Percentiles rank a stretch among this genome's conserved stretches.
Conservation (phyloP, 2,113 vertebrate species). For the Aegithalos caudatus region DNA sequence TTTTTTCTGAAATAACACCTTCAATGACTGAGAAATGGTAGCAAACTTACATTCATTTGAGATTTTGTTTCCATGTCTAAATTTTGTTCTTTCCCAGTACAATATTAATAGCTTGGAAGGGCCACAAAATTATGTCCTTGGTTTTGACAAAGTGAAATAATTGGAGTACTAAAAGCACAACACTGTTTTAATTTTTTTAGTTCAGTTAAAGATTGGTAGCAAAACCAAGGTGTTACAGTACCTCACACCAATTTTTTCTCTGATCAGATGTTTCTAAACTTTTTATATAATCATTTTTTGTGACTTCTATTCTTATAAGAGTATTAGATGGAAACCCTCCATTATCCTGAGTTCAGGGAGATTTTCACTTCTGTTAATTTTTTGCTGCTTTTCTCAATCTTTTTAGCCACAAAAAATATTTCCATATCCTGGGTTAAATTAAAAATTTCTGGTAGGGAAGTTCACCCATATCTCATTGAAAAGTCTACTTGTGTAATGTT, state of each 20-base stretch:
- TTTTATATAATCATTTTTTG: neutral
- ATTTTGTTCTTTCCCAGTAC: neutral
- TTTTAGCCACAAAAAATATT: neutral
- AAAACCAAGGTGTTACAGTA: neutral
- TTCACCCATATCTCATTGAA: neutral
- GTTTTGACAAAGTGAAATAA: neutral
- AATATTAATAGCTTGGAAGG: neutral
- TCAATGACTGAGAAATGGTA: neutral
- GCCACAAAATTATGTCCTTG: neutral
- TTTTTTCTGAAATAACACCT: neutral
- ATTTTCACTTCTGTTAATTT: neutral
- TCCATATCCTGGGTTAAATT: conserved; percentile 5
- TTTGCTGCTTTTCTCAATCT: neutral
- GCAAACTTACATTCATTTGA: neutral
- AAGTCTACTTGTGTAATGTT: neutral
- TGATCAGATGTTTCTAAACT: neutral
- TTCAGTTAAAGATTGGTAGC: neutral
- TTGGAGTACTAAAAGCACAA: neutral
- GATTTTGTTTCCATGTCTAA: neutral
- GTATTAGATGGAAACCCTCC: neutral
- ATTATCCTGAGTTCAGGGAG: neutral
- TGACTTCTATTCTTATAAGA: neutral
- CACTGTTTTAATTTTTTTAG: neutral
- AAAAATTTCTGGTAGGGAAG: neutral
- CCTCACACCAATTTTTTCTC: neutral